A percentile compares a stretch with the other conserved stretches of the same genome.
Conservation (phyloP, 1,140 invertebrate genomes). For the Magallana gigas region DNA sequence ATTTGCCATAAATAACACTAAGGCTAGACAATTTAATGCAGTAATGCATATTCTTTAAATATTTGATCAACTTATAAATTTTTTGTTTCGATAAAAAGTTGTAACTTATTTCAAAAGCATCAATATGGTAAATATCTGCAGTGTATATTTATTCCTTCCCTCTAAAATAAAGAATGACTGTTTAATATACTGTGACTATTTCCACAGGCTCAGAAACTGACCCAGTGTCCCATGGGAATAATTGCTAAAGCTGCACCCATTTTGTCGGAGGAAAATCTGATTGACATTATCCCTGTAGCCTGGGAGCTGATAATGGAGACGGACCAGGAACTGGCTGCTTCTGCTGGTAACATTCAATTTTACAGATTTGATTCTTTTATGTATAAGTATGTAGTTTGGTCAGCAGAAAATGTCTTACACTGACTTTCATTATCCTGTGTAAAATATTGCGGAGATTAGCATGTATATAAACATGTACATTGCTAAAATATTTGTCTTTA, state of each 20-base stretch:
- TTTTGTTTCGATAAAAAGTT: no score
- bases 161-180: no score
- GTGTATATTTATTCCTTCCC: no score
- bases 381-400: background rate
- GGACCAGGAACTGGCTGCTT: constrained; percentile 81
- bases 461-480: no score
- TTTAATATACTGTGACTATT: background rate
- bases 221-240: constrained; percentile 93
- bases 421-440: background rate
- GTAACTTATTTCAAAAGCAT: no score
- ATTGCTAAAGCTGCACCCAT: constrained; percentile 95
- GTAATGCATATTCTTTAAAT: no score
- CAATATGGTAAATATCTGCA: no score
- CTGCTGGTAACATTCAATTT: constrained; percentile 76
- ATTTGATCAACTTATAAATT: no score
- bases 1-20: no score
- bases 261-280: constrained; percentile 91
- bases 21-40: no score
- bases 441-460: no score
- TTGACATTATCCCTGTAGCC: constrained; percentile 91
- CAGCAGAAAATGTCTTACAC: background rate
- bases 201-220: constrained; percentile 88
- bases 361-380: background rate
- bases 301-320: constrained; percentile 96
- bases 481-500: no score